Evolutionary conservation across 2,113 vertebrate species (phyloP), one percentile per base, ranked within the genome.

Genomic region (Phycodurus eques): DNA sequence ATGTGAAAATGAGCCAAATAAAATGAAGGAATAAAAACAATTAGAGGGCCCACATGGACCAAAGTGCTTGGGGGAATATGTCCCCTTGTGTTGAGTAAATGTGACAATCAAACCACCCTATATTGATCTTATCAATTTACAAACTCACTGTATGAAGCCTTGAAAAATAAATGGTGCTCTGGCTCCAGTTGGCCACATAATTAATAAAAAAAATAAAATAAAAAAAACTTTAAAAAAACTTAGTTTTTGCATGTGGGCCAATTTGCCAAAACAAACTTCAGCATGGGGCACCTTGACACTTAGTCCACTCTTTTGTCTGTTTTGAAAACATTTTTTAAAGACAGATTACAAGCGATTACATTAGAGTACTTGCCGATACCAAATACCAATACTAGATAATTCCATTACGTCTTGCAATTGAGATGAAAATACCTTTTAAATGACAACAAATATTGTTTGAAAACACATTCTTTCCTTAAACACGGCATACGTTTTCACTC

Each of bases 211-310:
- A 44, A 44, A 60, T 42, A 43, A 77, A 39, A 39, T 6, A 39
- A 39, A 12, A 33, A 61, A 61, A 10, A 1, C 47, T 49, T 49
- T 20, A 8, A 17, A 27, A 27, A 27, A 27, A 27, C 27, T 14
- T 5, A 19, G 59, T n/a, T 61, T 61, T 61, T 70, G 67, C 74
- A 77, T 71, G 78, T 74, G 68, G 80, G 71, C 75, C 87, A 83
- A 79, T 89, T 78, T 78, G 68, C 85, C 84, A 71, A 83, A 88
- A 88, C 83, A 85, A 70, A 80, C 75, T 85, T 82, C 79, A 81
- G 20, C 68, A 42, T 1, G 1, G 53, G 62, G 72, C 78, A 83
- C 85, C 80, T 83, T 83, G 78, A 71, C 77, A 85, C 82, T 71
- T 77, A 69, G 77, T 78, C 73, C 83, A 73, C 75, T 79, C 74